Percentiles rank a stretch among this genome's conserved stretches.
Evolutionary conservation across 1,140 invertebrate species (phyloP).

Genomic region (fruit fly (Drosophila melanogaster)): DNA sequence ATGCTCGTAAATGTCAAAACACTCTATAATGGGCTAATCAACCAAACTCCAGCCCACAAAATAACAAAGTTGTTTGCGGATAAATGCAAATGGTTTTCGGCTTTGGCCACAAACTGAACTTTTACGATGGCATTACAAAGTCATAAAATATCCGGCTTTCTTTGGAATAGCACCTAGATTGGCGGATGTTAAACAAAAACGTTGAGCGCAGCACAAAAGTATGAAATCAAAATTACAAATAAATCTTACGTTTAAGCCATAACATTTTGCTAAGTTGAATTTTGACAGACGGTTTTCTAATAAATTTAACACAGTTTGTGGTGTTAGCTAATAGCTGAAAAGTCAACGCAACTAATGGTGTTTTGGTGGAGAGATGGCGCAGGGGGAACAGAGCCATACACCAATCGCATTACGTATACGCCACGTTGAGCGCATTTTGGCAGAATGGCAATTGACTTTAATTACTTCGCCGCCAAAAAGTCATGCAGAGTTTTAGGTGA

Average conservation of each 20-base stretch:
- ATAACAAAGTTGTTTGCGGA: conserved; percentile 26
- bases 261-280: conserved; percentile 4
- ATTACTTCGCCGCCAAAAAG: conserved; percentile 68
- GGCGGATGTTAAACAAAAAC: conserved; percentile 13
- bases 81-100: conserved; percentile 45
- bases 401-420: conserved; percentile 71
- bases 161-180: conserved; percentile 23
- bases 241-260: conserved; percentile 17
- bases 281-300: conserved; percentile 39
- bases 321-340: conserved; percentile 56
- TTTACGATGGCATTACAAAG: conserved; percentile 57
- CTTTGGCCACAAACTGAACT: conserved; percentile 42
- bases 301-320: conserved; percentile 65
- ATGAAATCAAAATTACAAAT: conserved; percentile 33
- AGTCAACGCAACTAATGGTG: conserved; percentile 61
- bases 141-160: conserved; percentile 44
- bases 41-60: conserved; percentile 18
- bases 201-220: conserved; percentile 19
- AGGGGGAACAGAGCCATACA: conserved; percentile 5
- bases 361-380: conserved; percentile 44
- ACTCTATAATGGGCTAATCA: conserved; percentile 63
- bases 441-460: conserved; percentile 80
- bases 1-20: conserved; percentile 59
- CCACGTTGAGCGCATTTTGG: conserved; percentile 66
- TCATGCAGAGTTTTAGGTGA: conserved; percentile 43